A percentile compares a stretch with the other conserved stretches of the same genome.
Conservation (phyloP, 1,140 invertebrate species). For the Drosophila tsacasi region DNA sequence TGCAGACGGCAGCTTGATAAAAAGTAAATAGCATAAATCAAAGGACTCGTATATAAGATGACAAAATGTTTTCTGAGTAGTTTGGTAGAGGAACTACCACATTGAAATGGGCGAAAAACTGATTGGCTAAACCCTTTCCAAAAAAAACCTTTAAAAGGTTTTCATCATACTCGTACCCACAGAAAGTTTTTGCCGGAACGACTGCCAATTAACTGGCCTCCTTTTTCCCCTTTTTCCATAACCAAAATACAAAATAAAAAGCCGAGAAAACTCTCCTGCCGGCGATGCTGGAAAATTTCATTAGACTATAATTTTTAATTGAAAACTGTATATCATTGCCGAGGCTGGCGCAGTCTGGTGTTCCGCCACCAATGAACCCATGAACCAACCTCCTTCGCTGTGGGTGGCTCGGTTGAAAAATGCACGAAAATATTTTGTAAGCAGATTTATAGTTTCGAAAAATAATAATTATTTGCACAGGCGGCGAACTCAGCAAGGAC, state of each 20-base stretch:
- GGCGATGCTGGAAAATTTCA: conserved; percentile 65
- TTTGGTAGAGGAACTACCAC: background rate
- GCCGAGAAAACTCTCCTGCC: conserved; percentile 42
- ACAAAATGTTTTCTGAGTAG: conserved; percentile 31
- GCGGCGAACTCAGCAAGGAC: conserved; percentile 57
- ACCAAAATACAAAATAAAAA: conserved; percentile 21
- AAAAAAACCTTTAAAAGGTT: conserved; percentile 36
- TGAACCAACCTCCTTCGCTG: conserved; percentile 12
- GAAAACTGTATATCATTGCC: conserved; percentile 76
- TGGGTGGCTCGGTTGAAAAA: conserved; percentile 52
- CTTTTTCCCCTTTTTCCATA: background rate
- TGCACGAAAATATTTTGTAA: conserved; percentile 77
- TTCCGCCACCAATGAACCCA: background rate
- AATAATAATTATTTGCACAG: conserved; percentile 81
- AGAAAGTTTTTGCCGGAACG: conserved; percentile 8
- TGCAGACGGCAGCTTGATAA: conserved; percentile 62
- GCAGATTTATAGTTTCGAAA: conserved; percentile 79
- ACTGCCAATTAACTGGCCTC: conserved; percentile 45
- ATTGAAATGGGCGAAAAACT: conserved; percentile 4
- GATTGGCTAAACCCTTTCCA: conserved; percentile 23
- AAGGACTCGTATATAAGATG: conserved; percentile 38
- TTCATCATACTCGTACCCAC: background rate
- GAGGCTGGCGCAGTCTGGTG: conserved; percentile 56
- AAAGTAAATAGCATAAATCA: conserved; percentile 62
- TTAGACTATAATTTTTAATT: conserved; percentile 77